Percentiles rank a stretch among this genome's conserved stretches.
Conservation (phyloP, 2,797 vertebrate genomes). For the Euthynnus affinis region DNA sequence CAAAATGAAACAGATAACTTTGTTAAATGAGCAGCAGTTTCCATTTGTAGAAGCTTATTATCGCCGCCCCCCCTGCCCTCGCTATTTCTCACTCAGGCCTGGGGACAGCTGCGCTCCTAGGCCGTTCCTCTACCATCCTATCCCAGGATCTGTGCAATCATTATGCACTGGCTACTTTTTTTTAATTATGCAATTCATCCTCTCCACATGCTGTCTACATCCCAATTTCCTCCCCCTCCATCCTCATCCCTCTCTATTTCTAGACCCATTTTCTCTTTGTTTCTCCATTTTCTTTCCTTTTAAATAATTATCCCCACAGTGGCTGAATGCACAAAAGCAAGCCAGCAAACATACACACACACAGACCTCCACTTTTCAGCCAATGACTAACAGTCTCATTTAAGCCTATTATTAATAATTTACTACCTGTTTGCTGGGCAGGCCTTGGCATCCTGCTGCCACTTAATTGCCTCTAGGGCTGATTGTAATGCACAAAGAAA, state of each 20-base stretch:
- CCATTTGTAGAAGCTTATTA: conserved; percentile 65
- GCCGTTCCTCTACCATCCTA: conserved; percentile 56
- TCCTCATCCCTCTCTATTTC: conserved; percentile 42
- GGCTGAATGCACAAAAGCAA: conserved; percentile 38
- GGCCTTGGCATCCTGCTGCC: conserved; percentile 49
- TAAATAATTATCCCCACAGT: conserved; percentile 68
- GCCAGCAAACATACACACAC: conserved; percentile 30
- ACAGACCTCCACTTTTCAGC: conserved; percentile 29
- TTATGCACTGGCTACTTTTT: conserved; percentile 67
- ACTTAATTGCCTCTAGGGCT: conserved; percentile 46
- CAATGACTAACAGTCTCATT: conserved; percentile 64
- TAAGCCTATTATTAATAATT: conserved; percentile 66
- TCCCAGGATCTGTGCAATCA: conserved; percentile 63
- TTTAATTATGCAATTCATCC: conserved; percentile 77
- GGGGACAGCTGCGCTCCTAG: conserved; percentile 52
- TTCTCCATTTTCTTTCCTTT: conserved; percentile 49
- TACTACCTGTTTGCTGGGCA: conserved; percentile 50
- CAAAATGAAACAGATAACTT: conserved; percentile 31
- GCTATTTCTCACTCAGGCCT: conserved; percentile 58
- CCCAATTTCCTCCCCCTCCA: conserved; percentile 43
- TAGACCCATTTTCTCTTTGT: conserved; percentile 53
- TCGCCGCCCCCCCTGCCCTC: conserved; percentile 54
- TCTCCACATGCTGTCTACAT: conserved; percentile 56
- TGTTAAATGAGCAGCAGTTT: conserved; percentile 47
- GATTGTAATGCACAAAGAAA: conserved; percentile 49